phyloP scores from a whole-genome alignment of 2,797 vertebrate species.

The Rhadinocentrus ornatus region DNA sequence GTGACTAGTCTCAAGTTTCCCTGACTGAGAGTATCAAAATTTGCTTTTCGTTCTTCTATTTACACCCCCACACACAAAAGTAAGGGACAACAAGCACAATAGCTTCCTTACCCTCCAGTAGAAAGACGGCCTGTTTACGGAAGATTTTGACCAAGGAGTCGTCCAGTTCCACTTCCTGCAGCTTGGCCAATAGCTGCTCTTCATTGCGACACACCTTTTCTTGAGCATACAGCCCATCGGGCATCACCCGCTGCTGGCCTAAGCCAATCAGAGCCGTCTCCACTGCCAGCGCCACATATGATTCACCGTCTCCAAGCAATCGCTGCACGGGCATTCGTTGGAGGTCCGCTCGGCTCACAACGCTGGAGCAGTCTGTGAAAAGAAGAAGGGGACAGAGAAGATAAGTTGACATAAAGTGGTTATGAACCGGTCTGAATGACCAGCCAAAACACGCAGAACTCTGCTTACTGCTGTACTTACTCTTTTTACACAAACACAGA shows the following conservation, averaged over 20 bases:
- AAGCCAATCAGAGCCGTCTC: slow-evolving; percentile 95
- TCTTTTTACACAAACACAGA: slow-evolving; percentile 65
- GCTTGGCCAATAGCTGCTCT: slow-evolving; percentile 96
- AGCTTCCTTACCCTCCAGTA: slow-evolving; percentile 90
- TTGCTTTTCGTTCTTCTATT: not conserved
- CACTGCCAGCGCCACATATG: slow-evolving; percentile 93
- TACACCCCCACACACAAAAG: not conserved
- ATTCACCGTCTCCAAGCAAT: slow-evolving; percentile 94
- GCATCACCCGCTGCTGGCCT: slow-evolving; percentile 97
- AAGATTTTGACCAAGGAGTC: slow-evolving; percentile 98
- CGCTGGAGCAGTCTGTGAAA: slow-evolving; percentile 86
- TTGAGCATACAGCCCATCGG: slow-evolving; percentile 96
- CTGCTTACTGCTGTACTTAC: slow-evolving; percentile 42
- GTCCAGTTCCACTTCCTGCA: slow-evolving; percentile 97
- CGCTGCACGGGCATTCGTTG: slow-evolving; percentile 91
- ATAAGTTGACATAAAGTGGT: not conserved
- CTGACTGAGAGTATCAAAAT: not conserved
- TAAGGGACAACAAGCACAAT: not conserved
- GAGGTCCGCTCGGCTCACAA: slow-evolving; percentile 90
- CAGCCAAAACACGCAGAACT: slow-evolving; percentile 55
- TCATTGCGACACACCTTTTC: slow-evolving; percentile 98
- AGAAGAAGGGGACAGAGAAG: slow-evolving; percentile 6
- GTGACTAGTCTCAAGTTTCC: not conserved
- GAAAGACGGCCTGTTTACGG: slow-evolving; percentile 98
- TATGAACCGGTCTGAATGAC: slow-evolving; percentile 49